These are phyloP conservation scores for Arctocebus calabarensis DNA, from an alignment of 2,797 vertebrate genomes.

Conservation along the genomic window DNA sequence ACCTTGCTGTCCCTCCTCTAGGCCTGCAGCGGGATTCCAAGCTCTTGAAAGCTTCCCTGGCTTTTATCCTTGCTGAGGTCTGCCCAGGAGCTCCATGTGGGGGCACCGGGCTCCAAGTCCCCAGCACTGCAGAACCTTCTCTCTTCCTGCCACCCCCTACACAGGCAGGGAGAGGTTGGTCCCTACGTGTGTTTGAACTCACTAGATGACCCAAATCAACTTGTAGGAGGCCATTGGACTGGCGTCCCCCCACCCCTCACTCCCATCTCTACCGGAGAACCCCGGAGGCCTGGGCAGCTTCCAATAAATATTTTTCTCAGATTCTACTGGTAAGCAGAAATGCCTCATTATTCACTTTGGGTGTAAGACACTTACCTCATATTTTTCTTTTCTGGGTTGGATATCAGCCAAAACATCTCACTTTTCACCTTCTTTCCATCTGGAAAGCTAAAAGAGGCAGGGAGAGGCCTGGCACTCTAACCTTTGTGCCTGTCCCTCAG, in stretches of 20 bases:
- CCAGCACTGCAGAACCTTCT: neutral
- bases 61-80: neutral
- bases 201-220: neutral
- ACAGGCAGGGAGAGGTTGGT: neutral
- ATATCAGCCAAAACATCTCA: slow-evolving; percentile 44
- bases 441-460: slow-evolving; percentile 62
- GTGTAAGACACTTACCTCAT: neutral
- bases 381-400: slow-evolving; percentile 53
- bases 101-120: neutral
- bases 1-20: neutral
- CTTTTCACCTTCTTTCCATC: slow-evolving; percentile 35
- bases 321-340: slow-evolving; percentile 27
- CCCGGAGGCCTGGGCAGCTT: neutral
- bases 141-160: neutral
- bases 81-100: accelerated
- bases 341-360: neutral
- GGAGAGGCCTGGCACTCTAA: slow-evolving; percentile 42
- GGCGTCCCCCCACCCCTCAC: too few relatives aligned
- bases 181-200: neutral
- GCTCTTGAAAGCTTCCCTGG: neutral
- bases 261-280: neutral
- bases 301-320: slow-evolving; percentile 57
- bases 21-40: neutral
- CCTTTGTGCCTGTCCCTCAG: neutral
- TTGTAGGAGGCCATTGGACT: neutral